phyloP scores from a whole-genome alignment of 2,113 vertebrate species.

The Melanostigma gelatinosum region DNA sequence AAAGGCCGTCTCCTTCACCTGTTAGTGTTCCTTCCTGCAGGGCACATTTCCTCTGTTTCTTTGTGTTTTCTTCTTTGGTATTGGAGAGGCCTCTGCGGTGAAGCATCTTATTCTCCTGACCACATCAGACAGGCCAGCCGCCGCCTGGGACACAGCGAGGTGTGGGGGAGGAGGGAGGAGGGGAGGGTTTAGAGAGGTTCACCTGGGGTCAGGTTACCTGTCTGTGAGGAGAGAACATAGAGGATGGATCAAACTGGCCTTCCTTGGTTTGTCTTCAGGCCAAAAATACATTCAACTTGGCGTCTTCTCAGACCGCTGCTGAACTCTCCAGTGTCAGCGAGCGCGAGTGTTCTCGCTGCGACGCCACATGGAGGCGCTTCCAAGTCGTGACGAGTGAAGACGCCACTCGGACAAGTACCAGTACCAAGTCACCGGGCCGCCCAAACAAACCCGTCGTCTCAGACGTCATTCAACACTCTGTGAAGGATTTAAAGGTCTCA shows the following conservation, averaged over 20 bases:
- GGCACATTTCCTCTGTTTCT: slow-evolving; percentile 36
- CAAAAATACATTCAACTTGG: slow-evolving; percentile 24
- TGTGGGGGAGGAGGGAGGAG: slow-evolving; percentile 4
- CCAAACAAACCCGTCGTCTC: too few relatives aligned
- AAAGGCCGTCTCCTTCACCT: slow-evolving; percentile 46
- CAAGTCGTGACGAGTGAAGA: not conserved
- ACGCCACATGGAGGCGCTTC: not conserved
- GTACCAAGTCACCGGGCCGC: too few relatives aligned
- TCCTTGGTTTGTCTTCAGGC: not conserved
- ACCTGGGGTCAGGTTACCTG: slow-evolving; percentile 51
- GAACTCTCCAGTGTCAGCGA: not conserved
- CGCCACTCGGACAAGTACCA: too few relatives aligned
- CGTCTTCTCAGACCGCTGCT: not conserved
- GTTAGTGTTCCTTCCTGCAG: slow-evolving; percentile 30
- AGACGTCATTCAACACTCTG: too few relatives aligned
- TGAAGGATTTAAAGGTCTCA: not conserved
- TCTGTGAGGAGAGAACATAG: slow-evolving; percentile 26
- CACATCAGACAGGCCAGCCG: slow-evolving; percentile 51
- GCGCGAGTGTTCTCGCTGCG: not conserved
- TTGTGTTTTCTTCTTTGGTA: slow-evolving; percentile 39
- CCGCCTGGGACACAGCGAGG: slow-evolving; percentile 1
- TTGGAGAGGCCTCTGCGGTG: slow-evolving; percentile 17
- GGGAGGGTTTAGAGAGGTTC: slow-evolving; percentile 9
- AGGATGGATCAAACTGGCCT: not conserved
- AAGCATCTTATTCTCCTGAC: slow-evolving; percentile 43